These are phyloP conservation scores for Ennomos fuscantarius DNA, from an alignment of 2,888 invertebrate genomes.

Conservation along the genomic window DNA sequence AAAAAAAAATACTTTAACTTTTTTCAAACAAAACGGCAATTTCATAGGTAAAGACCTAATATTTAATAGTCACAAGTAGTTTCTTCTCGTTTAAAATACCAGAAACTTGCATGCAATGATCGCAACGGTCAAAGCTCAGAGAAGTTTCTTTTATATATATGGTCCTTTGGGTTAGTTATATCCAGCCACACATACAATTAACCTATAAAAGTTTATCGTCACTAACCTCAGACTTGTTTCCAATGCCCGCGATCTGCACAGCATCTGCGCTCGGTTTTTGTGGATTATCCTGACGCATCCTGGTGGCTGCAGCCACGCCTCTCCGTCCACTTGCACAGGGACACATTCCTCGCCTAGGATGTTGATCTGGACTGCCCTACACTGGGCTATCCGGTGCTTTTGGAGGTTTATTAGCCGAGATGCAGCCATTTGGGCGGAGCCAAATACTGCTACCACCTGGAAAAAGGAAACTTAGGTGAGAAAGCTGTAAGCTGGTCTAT, in stretches of 20 bases:
- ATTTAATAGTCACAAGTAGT: too few species aligned
- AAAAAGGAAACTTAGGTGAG: too few species aligned
- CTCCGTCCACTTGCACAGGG: slow-evolving; percentile 96
- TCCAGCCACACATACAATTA: too few species aligned
- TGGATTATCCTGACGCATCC: slow-evolving; percentile 98
- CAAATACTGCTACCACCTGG: slow-evolving; percentile 95
- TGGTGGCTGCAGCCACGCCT: slow-evolving; percentile 99
- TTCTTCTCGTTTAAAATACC: slow-evolving; percentile 10
- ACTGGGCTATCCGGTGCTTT: slow-evolving; percentile 98
- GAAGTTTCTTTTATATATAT: too few species aligned
- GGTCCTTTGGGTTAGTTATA: too few species aligned
- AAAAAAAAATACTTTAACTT: too few species aligned
- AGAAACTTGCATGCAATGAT: too few species aligned
- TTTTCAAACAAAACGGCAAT: too few species aligned
- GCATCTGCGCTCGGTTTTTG: slow-evolving; percentile 98
- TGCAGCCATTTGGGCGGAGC: slow-evolving; percentile 98
- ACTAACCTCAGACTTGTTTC: slow-evolving; percentile 92
- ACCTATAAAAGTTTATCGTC: neutral
- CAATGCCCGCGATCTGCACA: slow-evolving; percentile 95
- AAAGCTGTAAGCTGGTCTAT: too few species aligned
- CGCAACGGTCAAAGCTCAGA: too few species aligned
- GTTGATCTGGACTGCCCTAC: slow-evolving; percentile 97
- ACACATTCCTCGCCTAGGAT: slow-evolving; percentile 97
- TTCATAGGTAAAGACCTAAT: too few species aligned
- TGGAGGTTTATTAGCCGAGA: slow-evolving; percentile 97